Conservation (phyloP, 2,113 vertebrate species). For the Neogale vison region DNA sequence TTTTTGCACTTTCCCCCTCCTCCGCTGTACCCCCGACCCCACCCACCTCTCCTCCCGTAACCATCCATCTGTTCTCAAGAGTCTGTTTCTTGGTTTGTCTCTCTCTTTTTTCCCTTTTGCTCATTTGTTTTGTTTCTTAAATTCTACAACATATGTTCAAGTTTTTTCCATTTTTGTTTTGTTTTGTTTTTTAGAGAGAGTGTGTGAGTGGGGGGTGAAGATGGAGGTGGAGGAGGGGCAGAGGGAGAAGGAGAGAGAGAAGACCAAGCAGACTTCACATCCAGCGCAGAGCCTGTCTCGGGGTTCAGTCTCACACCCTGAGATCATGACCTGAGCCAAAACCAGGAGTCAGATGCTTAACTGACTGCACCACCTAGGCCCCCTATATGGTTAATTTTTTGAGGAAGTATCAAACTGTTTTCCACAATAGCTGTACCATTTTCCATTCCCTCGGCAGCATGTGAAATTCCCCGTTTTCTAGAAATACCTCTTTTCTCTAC, state of each 20-base stretch:
- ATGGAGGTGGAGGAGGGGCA: not conserved
- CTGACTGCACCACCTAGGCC: not conserved
- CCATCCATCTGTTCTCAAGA: not conserved
- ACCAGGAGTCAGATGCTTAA: not conserved
- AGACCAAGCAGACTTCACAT: not conserved
- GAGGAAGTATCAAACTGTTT: not conserved
- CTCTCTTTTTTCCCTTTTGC: not conserved
- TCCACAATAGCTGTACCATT: not conserved
- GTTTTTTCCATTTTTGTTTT: not conserved
- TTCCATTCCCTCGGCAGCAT: not conserved
- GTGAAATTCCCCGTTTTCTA: not conserved
- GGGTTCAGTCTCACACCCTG: not conserved
- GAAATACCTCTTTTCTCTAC: not conserved
- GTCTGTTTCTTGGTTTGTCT: not conserved
- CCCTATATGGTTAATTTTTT: not conserved
- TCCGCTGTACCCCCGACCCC: not conserved
- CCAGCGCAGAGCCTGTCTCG: fast-evolving
- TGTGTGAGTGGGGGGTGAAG: not conserved
- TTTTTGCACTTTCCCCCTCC: not conserved
- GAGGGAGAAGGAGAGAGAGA: not conserved
- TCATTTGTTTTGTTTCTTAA: not conserved
- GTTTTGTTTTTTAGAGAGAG: not conserved
- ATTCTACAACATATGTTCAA: not conserved
- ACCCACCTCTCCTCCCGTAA: not conserved
- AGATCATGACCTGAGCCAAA: not conserved